phyloP scores from a whole-genome alignment of 2,888 invertebrate genomes.

The Tachystola acroxantha region DNA sequence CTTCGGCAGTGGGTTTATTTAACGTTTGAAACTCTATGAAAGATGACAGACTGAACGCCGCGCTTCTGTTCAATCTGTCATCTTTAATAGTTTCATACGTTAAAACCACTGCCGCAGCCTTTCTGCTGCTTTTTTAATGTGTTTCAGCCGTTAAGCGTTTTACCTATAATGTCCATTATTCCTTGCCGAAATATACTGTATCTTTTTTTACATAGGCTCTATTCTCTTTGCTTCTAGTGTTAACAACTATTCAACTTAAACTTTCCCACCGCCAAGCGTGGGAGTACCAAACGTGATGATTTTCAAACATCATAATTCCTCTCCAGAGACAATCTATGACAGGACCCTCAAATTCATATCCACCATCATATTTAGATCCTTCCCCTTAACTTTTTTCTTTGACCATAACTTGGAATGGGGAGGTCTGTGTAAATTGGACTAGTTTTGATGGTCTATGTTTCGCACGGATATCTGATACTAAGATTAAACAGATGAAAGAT shows the following conservation, averaged over 20 bases:
- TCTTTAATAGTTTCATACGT: no score
- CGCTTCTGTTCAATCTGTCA: no score
- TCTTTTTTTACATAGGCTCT: no score
- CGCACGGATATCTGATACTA: slow-evolving; percentile 60
- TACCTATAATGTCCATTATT: no score
- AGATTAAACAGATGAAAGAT: slow-evolving; percentile 39
- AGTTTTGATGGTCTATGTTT: slow-evolving; percentile 23
- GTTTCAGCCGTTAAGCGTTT: no score
- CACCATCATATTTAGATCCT: slow-evolving; percentile 22
- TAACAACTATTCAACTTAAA: background rate
- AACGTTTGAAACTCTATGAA: no score
- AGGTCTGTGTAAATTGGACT: slow-evolving; percentile 22
- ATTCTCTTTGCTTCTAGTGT: no score
- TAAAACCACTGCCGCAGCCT: no score
- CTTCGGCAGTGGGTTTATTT: no score
- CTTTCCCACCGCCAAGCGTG: slow-evolving; percentile 31
- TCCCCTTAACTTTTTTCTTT: slow-evolving; percentile 13
- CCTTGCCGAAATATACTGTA: no score
- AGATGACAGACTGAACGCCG: no score
- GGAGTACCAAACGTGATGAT: slow-evolving; percentile 51
- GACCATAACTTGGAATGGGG: slow-evolving; percentile 4
- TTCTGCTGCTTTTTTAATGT: no score
- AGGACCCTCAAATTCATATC: slow-evolving; percentile 21
- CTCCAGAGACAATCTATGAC: slow-evolving; percentile 44
- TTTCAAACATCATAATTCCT: slow-evolving; percentile 49